Percentiles rank a stretch among this genome's conserved stretches.
These are phyloP conservation scores for Netelia virgata DNA, from an alignment of 2,888 invertebrate genomes.

Conservation along the genomic window DNA sequence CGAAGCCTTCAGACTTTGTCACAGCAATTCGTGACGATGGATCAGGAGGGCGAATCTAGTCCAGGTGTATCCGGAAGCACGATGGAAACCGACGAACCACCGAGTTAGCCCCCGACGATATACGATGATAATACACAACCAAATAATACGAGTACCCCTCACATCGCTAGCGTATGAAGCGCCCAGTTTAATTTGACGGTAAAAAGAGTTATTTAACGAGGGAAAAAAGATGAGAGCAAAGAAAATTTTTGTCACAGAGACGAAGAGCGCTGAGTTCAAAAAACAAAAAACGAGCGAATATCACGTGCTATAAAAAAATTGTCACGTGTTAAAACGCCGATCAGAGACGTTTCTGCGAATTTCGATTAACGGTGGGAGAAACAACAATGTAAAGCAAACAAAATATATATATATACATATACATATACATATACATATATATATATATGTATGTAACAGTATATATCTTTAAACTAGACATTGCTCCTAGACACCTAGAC, in stretches of 20 bases:
- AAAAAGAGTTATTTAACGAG: conserved; percentile 35
- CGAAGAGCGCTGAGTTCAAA: conserved; percentile 25
- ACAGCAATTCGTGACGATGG: conserved; percentile 85
- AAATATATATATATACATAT: too few species aligned
- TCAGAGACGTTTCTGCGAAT: conserved; percentile 12
- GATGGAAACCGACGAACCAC: conserved; percentile 79
- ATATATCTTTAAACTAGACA: conserved; percentile 49
- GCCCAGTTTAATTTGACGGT: conserved; percentile 69
- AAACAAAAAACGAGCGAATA: conserved; percentile 26
- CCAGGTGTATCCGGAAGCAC: conserved; percentile 73
- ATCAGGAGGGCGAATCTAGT: conserved; percentile 74
- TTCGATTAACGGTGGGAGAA: conserved; percentile 15
- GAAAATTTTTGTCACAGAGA: conserved; percentile 40
- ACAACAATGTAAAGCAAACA: neutral
- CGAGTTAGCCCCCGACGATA: conserved; percentile 80
- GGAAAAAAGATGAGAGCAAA: conserved; percentile 15
- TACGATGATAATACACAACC: conserved; percentile 73
- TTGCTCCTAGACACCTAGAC: conserved; percentile 75
- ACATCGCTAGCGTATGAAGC: conserved; percentile 80
- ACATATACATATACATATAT: too few species aligned
- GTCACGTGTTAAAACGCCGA: conserved; percentile 15
- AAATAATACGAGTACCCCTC: conserved; percentile 78
- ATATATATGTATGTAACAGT: neutral
- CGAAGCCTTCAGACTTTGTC: conserved; percentile 93
- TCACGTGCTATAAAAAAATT: conserved; percentile 12